Percentiles rank a stretch among this genome's conserved stretches.
These are phyloP conservation scores for Agriotes lineatus DNA, from an alignment of 2,888 invertebrate species.

Conservation along the genomic window DNA sequence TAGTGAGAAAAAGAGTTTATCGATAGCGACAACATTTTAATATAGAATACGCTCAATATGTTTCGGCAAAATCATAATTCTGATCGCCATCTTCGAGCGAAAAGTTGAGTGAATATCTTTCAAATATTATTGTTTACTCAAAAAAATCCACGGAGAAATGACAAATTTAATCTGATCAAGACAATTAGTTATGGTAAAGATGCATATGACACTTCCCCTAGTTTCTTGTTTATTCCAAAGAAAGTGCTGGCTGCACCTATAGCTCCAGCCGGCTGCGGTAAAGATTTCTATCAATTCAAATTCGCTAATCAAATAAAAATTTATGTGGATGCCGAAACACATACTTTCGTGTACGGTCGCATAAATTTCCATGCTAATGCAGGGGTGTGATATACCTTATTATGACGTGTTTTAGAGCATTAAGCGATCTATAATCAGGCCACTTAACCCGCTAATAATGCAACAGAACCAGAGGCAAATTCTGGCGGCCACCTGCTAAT, in stretches of 20 bases:
- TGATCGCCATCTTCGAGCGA: no score
- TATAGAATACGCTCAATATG: no score
- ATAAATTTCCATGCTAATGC: constrained; percentile 32
- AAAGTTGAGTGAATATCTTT: no score
- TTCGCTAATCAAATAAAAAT: constrained; percentile 22
- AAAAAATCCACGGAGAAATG: no score
- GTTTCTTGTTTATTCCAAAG: neutral
- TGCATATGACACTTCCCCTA: no score
- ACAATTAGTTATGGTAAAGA: no score
- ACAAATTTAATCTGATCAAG: no score
- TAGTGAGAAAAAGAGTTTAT: no score
- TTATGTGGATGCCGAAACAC: constrained; percentile 18
- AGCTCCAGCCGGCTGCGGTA: neutral
- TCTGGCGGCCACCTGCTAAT: constrained; percentile 47
- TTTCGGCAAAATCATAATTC: no score
- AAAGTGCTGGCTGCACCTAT: neutral
- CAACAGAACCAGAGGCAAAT: constrained; percentile 50
- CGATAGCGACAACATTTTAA: no score
- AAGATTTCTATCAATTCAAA: constrained; percentile 22
- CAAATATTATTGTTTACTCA: no score
- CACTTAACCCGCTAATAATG: constrained; percentile 52
- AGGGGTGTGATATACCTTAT: constrained; percentile 29
- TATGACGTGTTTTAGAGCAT: constrained; percentile 21
- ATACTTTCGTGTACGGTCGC: constrained; percentile 8
- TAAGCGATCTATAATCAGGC: constrained; percentile 49